Evolutionary conservation across 2,113 vertebrate genomes (phyloP), one percentile per base, ranked within the genome.

Genomic region (Ellobius talpinus): DNA sequence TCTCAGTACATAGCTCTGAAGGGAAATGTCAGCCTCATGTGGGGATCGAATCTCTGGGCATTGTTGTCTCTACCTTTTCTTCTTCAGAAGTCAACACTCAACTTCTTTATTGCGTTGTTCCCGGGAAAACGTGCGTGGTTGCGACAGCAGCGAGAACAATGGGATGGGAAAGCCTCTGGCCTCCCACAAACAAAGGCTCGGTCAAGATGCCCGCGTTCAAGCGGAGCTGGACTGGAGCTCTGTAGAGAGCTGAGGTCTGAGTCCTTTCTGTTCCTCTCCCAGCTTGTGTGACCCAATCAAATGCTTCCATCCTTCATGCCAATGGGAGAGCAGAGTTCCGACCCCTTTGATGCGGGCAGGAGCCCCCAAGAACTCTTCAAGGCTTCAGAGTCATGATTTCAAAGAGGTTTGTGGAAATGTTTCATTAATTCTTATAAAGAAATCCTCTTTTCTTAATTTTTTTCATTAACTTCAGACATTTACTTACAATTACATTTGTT

Each of bases 401-500:
- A 94, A 96, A 98, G 95, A 68, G 94, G 65, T 96, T 98, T 97
- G 95, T 97, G 95, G 95, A 98, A 98, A 98, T 96, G 65, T 98
- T 98, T 98, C 87, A 97, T 98, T 97, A 98, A 90, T 98, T 98
- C 96, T 96, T 93, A 93, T 89, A 97, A 98, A 98, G 96, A 97
- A 97, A 91, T 47, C 39, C 31, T 90, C 94, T 97, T 97, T 85
- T 82, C 72, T 96, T 96, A 96, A 86, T 66, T 97, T 98, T 98
- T 98, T 97, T 98, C 94, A 98, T 98, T 98, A 98, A 97, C 96
- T 97, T 97, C 90, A 97, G 93, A 97, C 96, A 96, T 98, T 98
- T 98, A 95, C 95, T 98, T 97, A 96, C 97, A 98, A 96, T 98
- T 98, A 94, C 94, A 78, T 87, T 97, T 98, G 87, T 98, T 98